Evolutionary conservation across 2,888 invertebrate genomes (phyloP).

Genomic region (Biston stratarius): DNA sequence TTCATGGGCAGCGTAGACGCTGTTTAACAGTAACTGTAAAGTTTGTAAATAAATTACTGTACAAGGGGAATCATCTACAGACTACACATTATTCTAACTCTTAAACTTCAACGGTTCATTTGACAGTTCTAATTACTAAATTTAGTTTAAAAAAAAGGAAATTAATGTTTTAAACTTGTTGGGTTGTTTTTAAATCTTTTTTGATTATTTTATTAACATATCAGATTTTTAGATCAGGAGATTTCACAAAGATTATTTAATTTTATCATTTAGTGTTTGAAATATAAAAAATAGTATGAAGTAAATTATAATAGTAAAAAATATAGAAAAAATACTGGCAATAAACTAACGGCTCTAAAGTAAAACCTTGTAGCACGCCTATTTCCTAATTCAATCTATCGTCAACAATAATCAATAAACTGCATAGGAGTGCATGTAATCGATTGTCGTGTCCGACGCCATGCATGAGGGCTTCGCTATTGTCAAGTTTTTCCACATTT

Average conservation of each 20-base stretch:
- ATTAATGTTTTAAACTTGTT: no score
- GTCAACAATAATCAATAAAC: conserved; percentile 82
- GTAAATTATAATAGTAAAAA: background rate
- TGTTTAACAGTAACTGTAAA: conserved; percentile 5
- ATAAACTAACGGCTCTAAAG: conserved; percentile 57
- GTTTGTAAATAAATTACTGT: conserved; percentile 4
- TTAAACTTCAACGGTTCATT: background rate
- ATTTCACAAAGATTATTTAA: background rate
- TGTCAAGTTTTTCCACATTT: conserved; percentile 82
- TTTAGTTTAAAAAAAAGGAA: background rate
- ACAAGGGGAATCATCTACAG: background rate
- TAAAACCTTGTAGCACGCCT: conserved; percentile 66
- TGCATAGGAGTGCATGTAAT: conserved; percentile 77
- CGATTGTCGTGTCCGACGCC: conserved; percentile 80
- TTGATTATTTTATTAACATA: background rate
- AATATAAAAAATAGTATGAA: background rate
- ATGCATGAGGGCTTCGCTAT: conserved; percentile 76
- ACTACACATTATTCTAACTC: background rate
- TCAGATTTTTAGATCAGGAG: background rate
- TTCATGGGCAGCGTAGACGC: background rate
- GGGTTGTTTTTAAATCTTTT: no score
- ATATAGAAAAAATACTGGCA: conserved; percentile 35
- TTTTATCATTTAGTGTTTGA: no score
- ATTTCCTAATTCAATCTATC: conserved; percentile 74
- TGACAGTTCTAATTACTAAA: background rate